phyloP scores from a whole-genome alignment of 2,888 invertebrate genomes.

The Cryptocheilus praepositus region DNA sequence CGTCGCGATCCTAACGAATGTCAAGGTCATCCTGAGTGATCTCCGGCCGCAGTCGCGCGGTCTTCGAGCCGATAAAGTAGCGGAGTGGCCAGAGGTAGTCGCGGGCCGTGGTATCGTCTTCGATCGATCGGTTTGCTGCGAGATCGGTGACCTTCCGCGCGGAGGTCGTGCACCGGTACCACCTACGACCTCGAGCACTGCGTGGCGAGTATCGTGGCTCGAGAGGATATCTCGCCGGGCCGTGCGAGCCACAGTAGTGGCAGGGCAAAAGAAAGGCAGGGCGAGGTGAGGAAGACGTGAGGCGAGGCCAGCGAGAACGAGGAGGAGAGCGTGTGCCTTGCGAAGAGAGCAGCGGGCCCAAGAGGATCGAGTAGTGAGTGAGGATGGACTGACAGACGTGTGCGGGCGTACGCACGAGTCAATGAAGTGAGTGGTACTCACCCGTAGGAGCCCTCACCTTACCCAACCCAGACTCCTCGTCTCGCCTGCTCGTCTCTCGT shows the following conservation, averaged over 20 bases:
- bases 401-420: constrained; percentile 66
- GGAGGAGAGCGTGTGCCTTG: constrained; percentile 14
- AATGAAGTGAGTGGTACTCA: constrained; percentile 67
- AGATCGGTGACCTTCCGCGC: constrained; percentile 23
- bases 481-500: constrained; percentile 33
- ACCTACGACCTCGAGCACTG: constrained; percentile 24
- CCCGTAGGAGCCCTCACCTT: constrained; percentile 63
- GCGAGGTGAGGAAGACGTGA: not conserved
- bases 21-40: constrained; percentile 43
- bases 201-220: constrained; percentile 4
- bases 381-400: constrained; percentile 59
- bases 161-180: constrained; percentile 26
- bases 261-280: not conserved
- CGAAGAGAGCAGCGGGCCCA: constrained; percentile 17
- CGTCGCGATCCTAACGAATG: constrained; percentile 40
- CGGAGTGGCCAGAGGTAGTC: constrained; percentile 20
- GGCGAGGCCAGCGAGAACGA: constrained; percentile 4
- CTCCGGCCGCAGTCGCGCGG: not conserved
- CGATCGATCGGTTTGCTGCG: not conserved
- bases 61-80: constrained; percentile 12
- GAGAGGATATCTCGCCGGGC: constrained; percentile 1
- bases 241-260: not conserved
- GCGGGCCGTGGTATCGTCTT: not conserved
- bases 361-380: constrained; percentile 46
- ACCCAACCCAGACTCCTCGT: constrained; percentile 57